A percentile compares a stretch with the other conserved stretches of the same genome.
These are phyloP conservation scores for Tiliacea aurago DNA, from an alignment of 2,888 invertebrate species.

Conservation along the genomic window DNA sequence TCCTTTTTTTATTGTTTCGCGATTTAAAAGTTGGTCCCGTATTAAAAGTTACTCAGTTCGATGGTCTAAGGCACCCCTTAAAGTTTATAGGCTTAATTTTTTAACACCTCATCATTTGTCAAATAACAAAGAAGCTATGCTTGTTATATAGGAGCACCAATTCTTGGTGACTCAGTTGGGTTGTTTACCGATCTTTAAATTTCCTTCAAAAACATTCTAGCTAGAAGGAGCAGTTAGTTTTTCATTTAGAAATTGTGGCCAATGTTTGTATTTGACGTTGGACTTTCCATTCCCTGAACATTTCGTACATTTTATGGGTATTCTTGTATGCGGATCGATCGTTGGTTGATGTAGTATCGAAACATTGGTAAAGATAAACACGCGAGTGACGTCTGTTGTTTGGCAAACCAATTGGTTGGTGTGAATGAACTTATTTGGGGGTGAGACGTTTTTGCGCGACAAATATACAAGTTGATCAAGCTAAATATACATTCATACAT, in stretches of 20 bases:
- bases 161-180: background rate
- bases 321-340: constrained; percentile 7
- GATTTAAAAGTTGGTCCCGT: too few relatives aligned
- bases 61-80: too few relatives aligned
- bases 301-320: background rate
- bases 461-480: constrained; percentile 8
- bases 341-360: constrained; percentile 9
- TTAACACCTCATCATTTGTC: too few relatives aligned
- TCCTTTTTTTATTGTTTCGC: too few relatives aligned
- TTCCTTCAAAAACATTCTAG: background rate
- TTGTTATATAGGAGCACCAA: background rate
- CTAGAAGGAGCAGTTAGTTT: background rate
- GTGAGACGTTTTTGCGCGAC: constrained; percentile 32
- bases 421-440: constrained; percentile 52
- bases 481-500: constrained; percentile 3
- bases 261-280: constrained; percentile 11
- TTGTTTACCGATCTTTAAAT: background rate
- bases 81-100: too few relatives aligned
- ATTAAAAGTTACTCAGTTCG: too few relatives aligned
- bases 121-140: background rate
- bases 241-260: constrained; percentile 5
- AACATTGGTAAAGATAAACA: constrained; percentile 38
- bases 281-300: background rate
- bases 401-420: constrained; percentile 38
- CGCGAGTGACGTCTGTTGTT: constrained; percentile 31